A percentile compares a stretch with the other conserved stretches of the same genome.
phyloP scores from a whole-genome alignment of 2,113 vertebrate genomes.

The Platysternon megacephalum region DNA sequence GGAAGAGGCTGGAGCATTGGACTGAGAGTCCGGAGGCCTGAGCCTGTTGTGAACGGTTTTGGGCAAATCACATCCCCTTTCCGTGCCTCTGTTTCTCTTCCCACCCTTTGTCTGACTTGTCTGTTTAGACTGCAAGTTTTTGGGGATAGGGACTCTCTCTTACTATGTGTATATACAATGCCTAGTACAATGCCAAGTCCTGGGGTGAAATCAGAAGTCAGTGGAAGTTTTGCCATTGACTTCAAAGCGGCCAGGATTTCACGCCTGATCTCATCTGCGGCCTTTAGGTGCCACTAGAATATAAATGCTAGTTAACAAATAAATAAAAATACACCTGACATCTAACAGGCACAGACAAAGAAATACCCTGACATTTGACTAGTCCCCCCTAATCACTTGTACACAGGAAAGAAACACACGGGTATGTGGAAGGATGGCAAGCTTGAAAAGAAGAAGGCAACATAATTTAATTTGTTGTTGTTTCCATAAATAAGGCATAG shows the following conservation, averaged over 20 bases:
- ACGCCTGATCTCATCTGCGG: neutral
- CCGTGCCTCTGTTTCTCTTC: neutral
- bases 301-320: neutral
- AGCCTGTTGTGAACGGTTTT: neutral
- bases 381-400: neutral
- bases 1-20: neutral
- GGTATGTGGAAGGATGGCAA: neutral
- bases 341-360: neutral
- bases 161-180: accelerated
- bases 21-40: neutral
- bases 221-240: neutral
- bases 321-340: neutral
- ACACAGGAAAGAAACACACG: neutral
- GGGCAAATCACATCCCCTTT: neutral
- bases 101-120: neutral
- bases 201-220: neutral
- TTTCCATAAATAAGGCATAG: conserved; percentile 74
- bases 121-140: neutral
- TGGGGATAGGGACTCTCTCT: neutral
- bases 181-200: neutral
- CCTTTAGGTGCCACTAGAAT: neutral
- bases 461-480: conserved; percentile 59
- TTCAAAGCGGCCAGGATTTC: neutral
- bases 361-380: neutral
- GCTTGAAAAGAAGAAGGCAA: conserved; percentile 43